These are phyloP conservation scores for Mobula birostris DNA, from an alignment of 2,113 vertebrate species.

Conservation along the genomic window DNA sequence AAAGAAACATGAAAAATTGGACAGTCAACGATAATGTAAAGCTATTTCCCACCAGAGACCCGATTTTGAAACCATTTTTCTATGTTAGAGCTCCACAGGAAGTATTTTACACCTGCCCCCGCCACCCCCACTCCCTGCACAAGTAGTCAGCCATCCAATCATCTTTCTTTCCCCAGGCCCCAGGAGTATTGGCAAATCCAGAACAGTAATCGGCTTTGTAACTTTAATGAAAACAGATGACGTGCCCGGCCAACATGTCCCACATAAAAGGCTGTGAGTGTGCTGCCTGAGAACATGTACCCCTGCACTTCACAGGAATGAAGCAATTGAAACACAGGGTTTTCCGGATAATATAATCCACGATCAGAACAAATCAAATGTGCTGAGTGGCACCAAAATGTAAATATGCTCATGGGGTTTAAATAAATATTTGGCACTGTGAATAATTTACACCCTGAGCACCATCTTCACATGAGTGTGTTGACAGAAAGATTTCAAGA, in stretches of 20 bases:
- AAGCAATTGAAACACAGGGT: too few species aligned
- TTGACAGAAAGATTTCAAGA: conserved; percentile 29
- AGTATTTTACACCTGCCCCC: not conserved
- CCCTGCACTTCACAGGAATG: not conserved
- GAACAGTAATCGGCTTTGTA: not conserved
- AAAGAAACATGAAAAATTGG: not conserved
- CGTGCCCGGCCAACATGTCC: not conserved
- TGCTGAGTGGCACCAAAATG: conserved; percentile 31
- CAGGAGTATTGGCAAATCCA: not conserved
- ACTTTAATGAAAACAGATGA: not conserved
- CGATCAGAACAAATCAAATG: conserved; percentile 29
- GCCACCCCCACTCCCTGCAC: not conserved
- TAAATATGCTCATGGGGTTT: conserved; percentile 22
- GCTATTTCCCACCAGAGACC: not conserved
- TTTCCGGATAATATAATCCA: not conserved
- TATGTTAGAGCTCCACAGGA: not conserved
- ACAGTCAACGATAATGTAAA: not conserved
- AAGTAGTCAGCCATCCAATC: too few species aligned
- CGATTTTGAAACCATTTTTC: not conserved
- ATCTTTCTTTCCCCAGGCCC: not conserved
- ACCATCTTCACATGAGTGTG: conserved; percentile 29
- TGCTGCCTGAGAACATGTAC: not conserved
- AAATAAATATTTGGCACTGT: conserved; percentile 26
- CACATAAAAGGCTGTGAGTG: not conserved
- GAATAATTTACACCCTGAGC: conserved; percentile 36